Evolutionary conservation across 2,888 invertebrate genomes (phyloP), one percentile per base, ranked within the genome.

Genomic region (Teinopalpus imperialis): DNA sequence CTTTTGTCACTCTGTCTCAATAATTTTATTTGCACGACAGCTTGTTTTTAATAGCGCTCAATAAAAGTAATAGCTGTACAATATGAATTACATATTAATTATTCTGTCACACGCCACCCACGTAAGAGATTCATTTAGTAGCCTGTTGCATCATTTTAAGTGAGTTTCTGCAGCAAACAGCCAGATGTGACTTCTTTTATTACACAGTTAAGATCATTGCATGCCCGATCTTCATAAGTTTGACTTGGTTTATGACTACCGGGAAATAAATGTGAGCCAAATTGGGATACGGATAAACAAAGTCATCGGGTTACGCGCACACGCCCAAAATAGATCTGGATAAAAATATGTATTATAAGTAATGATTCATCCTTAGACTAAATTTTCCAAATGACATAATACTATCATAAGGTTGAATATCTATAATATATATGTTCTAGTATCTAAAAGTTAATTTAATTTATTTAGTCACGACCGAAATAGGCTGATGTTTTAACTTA

Each of bases 211-310:
- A n/a, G 10, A 8, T 39, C 9, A 14, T 14, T 14, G 13, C 30
- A 1, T 39, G 21, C 13, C 1, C 12, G 10, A n/a, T 21, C 1
- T 4, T 9, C n/a, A 10, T 9, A 37, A n/a, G 26, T 32, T 35
- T 24, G 6, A 42, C 29, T 41, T 20, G 13, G 18, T 18, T 34
- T 36, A 36, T 41, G 29, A 39, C 8, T 13, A 8, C 9, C 24
- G 10, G 27, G 4, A 13, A 12, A 40, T 23, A 40, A 30, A 42
- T 14, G 18, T 20, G 30, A 41, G 46, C 41, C 36, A 41, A 41
- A 47, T 34, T 34, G n/a, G 46, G 8, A 36, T 16, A 5, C 31
- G 31, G 13, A 46, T 36, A 41, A 41, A 36, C 41, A 42, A 30
- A 36, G 24, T 36, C 46, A 47, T 41, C 36, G 26, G 30, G 13